Base-by-base conservation (phyloP, 35 echinoderm and acorn worm species). In the Eucidaris tribuloides region DNA sequence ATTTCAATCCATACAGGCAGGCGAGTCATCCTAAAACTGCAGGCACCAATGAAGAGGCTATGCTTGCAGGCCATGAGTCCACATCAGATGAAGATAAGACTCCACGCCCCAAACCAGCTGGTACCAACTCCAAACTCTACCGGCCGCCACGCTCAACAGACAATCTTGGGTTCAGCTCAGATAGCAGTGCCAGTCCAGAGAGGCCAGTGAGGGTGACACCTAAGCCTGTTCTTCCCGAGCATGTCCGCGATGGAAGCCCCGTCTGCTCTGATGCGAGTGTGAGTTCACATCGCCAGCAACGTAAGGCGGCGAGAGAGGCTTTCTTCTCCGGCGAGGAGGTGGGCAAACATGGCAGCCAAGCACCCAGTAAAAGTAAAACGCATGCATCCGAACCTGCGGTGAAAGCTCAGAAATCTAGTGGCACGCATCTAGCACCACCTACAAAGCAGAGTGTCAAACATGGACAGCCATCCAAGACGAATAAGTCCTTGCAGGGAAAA, bases 141-240 rank as follows among this genome's bases (percentile, higher is more conserved):
- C 43, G 82, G 15, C 71, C 37, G 9, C 87, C 86, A 30, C 66
- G 39, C 50, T 90, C 92, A 76, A 56, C 76, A 56, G 86, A 94
- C 46, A 90, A 94, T 39, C 58, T 94, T 20, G 92, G 92, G 3
- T 89, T 71, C 35, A 89, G 87, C 80, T 94, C 92, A 19, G 92
- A 94, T 50, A 94, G 92, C 66, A 94, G 92, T 77, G 82, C 76
- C 35, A 59, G 62, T 71, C 82, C 77, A 7, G 79, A 84, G 46
- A 81, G 78, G 2, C 78, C 55, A 3, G 65, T 59, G 1, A 88
- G 43, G 42, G 28, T 45, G 13, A 66, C 42, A 45, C 28, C 57
- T 30, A 81, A 80, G 39, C 24, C 54, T 52, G 76, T 65, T 38
- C 41, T 39, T 65, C 80, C 68, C 11, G 61, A 64, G 4, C 22